A percentile compares a stretch with the other conserved stretches of the same genome.
phyloP scores from a whole-genome alignment of 2,888 invertebrate species.

The Anaspis maculata region DNA sequence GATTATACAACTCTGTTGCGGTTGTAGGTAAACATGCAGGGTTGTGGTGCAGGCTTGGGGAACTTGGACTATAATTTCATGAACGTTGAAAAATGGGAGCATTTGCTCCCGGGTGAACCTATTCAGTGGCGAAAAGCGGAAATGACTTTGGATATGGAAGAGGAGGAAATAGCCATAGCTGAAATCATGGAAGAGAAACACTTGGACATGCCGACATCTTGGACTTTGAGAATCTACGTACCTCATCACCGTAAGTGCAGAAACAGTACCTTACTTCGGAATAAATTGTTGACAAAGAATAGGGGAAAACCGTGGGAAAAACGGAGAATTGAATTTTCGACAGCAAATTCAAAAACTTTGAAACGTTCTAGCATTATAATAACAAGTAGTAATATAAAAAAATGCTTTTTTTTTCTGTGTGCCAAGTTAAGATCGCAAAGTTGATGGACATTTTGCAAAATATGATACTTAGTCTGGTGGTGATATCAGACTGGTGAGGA shows the following conservation, averaged over 20 bases:
- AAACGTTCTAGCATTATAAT: too few relatives aligned
- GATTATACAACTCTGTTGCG: background rate
- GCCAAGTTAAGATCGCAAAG: too few relatives aligned
- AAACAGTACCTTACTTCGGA: too few relatives aligned
- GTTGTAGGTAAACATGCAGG: conserved; percentile 54
- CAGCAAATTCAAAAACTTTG: too few relatives aligned
- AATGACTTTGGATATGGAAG: conserved; percentile 43
- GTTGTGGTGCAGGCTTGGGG: conserved; percentile 43
- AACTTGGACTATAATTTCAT: conserved; percentile 55
- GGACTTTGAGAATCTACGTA: conserved; percentile 62
- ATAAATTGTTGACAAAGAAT: background rate
- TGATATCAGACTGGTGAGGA: too few relatives aligned
- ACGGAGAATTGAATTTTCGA: too few relatives aligned
- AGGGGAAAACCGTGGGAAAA: too few relatives aligned
- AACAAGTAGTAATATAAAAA: too few relatives aligned
- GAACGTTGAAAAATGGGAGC: conserved; percentile 60
- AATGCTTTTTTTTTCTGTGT: too few relatives aligned
- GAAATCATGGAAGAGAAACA: conserved; percentile 57
- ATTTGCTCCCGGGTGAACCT: conserved; percentile 64
- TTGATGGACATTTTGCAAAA: too few relatives aligned
- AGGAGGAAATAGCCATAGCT: conserved; percentile 41
- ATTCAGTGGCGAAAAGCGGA: conserved; percentile 38
- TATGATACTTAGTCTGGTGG: too few relatives aligned
- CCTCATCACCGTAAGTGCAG: conserved; percentile 45
- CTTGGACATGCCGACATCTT: conserved; percentile 66